phyloP scores from a whole-genome alignment of 2,797 vertebrate species.

The Xenops minutus region DNA sequence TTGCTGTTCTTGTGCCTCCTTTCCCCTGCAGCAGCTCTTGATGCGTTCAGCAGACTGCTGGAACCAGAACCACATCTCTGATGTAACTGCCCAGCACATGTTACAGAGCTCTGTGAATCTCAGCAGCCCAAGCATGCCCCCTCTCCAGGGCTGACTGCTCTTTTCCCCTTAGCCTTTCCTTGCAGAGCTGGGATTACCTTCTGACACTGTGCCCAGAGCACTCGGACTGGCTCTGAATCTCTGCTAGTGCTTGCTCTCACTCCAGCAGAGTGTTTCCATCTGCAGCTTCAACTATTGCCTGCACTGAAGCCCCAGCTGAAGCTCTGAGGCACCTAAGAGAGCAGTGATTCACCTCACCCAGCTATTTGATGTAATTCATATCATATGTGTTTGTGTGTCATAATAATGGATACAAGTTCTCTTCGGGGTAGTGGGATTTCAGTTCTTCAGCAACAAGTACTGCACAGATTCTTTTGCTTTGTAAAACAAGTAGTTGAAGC shows the following conservation, averaged over 20 bases:
- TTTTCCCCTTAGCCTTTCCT: background rate
- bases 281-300: background rate
- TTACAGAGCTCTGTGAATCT: background rate
- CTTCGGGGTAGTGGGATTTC: background rate
- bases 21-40: background rate
- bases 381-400: background rate
- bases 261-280: background rate
- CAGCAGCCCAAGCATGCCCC: background rate
- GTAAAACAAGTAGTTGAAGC: background rate
- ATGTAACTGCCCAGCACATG: background rate
- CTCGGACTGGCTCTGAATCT: background rate
- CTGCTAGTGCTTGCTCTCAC: background rate
- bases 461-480: accelerated
- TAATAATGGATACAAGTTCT: background rate
- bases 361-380: background rate
- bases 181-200: background rate
- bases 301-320: background rate
- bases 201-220: background rate
- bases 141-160: background rate
- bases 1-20: background rate
- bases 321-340: background rate
- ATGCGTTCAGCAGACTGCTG: background rate
- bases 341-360: background rate
- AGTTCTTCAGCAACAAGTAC: background rate
- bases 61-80: background rate